Evolutionary conservation across 2,113 vertebrate genomes (phyloP), one percentile per base, ranked within the genome.

Genomic region (Propithecus coquereli): DNA sequence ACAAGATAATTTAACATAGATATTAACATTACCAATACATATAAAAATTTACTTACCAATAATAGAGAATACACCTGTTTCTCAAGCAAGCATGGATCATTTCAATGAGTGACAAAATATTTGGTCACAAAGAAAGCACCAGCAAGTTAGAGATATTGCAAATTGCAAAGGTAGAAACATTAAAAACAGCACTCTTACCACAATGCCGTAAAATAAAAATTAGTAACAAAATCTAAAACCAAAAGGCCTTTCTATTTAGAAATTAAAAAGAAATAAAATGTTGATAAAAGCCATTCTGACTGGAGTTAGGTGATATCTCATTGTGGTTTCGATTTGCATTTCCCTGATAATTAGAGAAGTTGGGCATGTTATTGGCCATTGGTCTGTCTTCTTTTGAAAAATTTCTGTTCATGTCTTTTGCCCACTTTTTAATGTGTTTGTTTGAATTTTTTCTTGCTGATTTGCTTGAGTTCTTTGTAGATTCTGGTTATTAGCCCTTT

Each of bases 191-290:
- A 52, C 9, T 83, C 23, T 27, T 3, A 47, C 45, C 12, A 50
- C 8, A 74, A 32, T 43, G 6, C 7, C 70, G 8, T 81, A 40
- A 87, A 84, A 63, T 71, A 68, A 43, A 70, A 84, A 81, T 68
- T 77, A 27, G 47, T 84, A 32, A 61, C 8, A 65, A 77, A 84
- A 70, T 61, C 37, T 45, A 61, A 83, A 66, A 89, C 5, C 2
- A 30, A 77, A 84, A 52, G 0, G 0, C 0, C 14, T 8, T 34
- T 85, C 32, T 71, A 14, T 5, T 1, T 80, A 57, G n/a, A 79
- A 90, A 61, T 70, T 85, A 65, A 83, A 84, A 92, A 40, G 86
- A 65, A 73, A 89, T 82, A 63, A 79, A 87, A 27, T 16, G 27
- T 47, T 87, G 54, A 57, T 22, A 57, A 57, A 57, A 57, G 54